Evolutionary conservation across 2,888 invertebrate genomes (phyloP), one percentile per base, ranked within the genome.

Genomic region (Chirona hameri): DNA sequence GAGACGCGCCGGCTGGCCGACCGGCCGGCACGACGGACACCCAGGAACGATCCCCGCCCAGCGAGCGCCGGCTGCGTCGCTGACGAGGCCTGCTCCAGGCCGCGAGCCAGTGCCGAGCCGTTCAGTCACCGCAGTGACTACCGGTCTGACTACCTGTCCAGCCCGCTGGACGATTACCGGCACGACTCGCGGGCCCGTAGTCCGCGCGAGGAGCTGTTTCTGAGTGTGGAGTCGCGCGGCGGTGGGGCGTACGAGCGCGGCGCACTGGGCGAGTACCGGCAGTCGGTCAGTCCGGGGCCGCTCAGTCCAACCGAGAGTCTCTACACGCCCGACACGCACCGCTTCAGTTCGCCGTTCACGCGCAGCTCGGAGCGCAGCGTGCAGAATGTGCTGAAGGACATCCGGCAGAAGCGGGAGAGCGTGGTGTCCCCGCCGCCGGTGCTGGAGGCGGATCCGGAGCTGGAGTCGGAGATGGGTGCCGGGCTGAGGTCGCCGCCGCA

Each of bases 301-400:
- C 76, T 76, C 18, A 76, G 76, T 24, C 46, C 76, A 3, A 24
- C 27, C 27, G 27, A 14, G 12, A 69, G 69, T 14, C 69, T 24
- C 24, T 76, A 76, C 76, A 12, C 15, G 24, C 39, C 24, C 18
- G 39, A 39, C 76, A 46, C 39, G 21, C 39, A 76, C 24, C 39
- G 76, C 21, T 39, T 46, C 76, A 76, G 76, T 39, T 46, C 76
- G 21, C 76, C 76, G 12, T 76, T 46, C 39, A 46, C 10, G 10
- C 76, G 76, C 39, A 46, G 76, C 46, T 76, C 76, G 12, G 76
- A 76, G 46, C 76, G 76, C 39, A 76, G 76, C 76, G 76, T 76
- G 39, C 76, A 76, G 76, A 76, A 21, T 46, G 76, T 39, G 76
- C 76, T 76, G 18, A 27, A 27, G 10, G 76, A 76, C 76, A 76